Conservation (phyloP, 1,140 invertebrate genomes). For the Cataglyphis hispanica region DNA sequence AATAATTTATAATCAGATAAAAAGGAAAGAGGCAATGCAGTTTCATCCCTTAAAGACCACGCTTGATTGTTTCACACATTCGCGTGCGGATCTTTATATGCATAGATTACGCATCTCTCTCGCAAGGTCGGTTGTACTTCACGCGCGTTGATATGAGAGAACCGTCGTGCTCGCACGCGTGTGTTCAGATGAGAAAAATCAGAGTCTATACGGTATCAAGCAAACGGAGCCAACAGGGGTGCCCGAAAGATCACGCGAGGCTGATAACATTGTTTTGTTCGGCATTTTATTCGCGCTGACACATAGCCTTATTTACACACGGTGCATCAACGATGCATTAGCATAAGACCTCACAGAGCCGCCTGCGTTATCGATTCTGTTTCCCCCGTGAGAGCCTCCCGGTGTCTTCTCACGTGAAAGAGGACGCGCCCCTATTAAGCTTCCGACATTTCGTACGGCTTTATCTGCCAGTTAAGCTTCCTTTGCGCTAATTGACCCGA, state of each 20-base stretch:
- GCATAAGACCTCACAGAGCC: slow-evolving; percentile 61
- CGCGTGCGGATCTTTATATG: background rate
- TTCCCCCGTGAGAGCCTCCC: slow-evolving; percentile 57
- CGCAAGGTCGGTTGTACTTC: slow-evolving; percentile 31
- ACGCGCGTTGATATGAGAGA: slow-evolving; percentile 65
- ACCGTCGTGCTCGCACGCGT: slow-evolving; percentile 20
- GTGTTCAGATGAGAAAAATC: slow-evolving; percentile 70
- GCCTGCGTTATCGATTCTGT: slow-evolving; percentile 61
- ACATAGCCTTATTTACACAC: slow-evolving; percentile 67
- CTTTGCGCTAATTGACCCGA: background rate
- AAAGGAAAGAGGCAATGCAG: background rate
- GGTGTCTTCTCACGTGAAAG: slow-evolving; percentile 1
- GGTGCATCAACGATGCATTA: slow-evolving; percentile 60
- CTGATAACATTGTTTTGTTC: slow-evolving; percentile 82
- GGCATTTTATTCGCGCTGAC: slow-evolving; percentile 73
- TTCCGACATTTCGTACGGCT: slow-evolving; percentile 12
- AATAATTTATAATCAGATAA: slow-evolving; percentile 8
- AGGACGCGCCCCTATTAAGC: slow-evolving; percentile 50
- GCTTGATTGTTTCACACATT: slow-evolving; percentile 20
- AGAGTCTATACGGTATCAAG: background rate
- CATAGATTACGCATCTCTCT: background rate
- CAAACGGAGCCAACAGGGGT: background rate
- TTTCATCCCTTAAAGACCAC: background rate
- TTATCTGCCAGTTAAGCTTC: background rate
- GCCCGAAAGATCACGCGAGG: slow-evolving; percentile 63